Evolutionary conservation across 2,797 vertebrate genomes (phyloP).

Genomic region (Staurois parvus): DNA sequence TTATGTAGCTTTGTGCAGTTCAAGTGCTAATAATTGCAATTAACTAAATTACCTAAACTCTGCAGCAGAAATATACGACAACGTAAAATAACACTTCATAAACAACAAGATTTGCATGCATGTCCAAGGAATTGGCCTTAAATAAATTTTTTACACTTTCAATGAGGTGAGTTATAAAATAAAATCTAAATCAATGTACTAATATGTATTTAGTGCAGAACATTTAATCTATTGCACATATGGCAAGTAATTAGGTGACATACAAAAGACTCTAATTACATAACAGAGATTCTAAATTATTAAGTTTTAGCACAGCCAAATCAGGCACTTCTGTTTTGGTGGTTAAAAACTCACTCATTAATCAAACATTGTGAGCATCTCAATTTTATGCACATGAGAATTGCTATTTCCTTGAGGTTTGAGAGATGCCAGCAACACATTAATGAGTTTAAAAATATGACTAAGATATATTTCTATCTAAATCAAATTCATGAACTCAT

Average conservation of each 20-base stretch:
- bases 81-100: no score
- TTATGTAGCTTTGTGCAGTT: no score
- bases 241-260: conserved; percentile 26
- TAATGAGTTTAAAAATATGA: conserved; percentile 55
- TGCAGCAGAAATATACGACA: no score
- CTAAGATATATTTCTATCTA: conserved; percentile 52
- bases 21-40: no score
- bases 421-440: conserved; percentile 51
- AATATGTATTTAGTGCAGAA: conserved; percentile 1
- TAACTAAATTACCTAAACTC: no score
- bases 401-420: conserved; percentile 44
- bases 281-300: conserved; percentile 32
- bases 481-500: conserved; percentile 54
- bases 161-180: neutral
- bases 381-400: conserved; percentile 33
- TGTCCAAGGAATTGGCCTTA: no score
- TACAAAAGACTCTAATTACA: conserved; percentile 32
- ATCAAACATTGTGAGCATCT: conserved; percentile 51
- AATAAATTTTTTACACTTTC: neutral
- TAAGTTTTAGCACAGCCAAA: conserved; percentile 28
- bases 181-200: neutral
- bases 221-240: conserved; percentile 8
- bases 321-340: conserved; percentile 41
- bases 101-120: no score
- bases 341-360: conserved; percentile 48